Evolutionary conservation across 2,888 invertebrate genomes (phyloP).

Genomic region (Tetrapedia diversipes): DNA sequence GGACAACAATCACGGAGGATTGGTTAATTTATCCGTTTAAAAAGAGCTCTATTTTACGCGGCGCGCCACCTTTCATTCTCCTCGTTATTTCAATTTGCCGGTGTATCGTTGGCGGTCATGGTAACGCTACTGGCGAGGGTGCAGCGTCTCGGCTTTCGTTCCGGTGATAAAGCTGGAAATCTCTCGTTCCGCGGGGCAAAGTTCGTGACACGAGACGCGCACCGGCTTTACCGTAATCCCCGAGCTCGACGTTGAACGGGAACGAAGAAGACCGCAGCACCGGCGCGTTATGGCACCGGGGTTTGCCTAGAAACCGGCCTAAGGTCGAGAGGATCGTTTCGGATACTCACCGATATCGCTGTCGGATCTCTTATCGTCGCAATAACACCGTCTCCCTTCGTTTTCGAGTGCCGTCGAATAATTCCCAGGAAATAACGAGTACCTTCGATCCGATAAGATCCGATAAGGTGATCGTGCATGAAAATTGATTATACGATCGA

Average conservation of each 20-base stretch:
- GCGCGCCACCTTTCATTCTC: constrained; percentile 2
- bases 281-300: not conserved
- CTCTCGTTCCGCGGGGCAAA: constrained; percentile 28
- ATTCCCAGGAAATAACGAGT: constrained; percentile 20
- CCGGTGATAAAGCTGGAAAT: constrained; percentile 39
- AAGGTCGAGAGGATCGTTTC: constrained; percentile 24
- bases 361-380: constrained; percentile 1
- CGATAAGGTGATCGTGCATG: not conserved
- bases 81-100: constrained; percentile 27
- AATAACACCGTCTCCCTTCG: constrained; percentile 23
- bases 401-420: constrained; percentile 22
- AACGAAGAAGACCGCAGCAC: not conserved
- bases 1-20: not conserved
- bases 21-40: constrained; percentile 4
- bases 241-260: not conserved
- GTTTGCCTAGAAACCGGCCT: not conserved
- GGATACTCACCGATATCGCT: constrained; percentile 55
- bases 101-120: not conserved
- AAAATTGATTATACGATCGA: constrained; percentile 1
- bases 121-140: not conserved
- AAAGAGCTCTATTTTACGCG: constrained; percentile 14
- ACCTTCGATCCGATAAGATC: constrained; percentile 4
- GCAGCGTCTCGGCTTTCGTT: constrained; percentile 22
- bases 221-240: constrained; percentile 29
- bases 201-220: constrained; percentile 12